These are phyloP conservation scores for Amiota minor DNA, from an alignment of 2,888 invertebrate species.

Conservation along the genomic window DNA sequence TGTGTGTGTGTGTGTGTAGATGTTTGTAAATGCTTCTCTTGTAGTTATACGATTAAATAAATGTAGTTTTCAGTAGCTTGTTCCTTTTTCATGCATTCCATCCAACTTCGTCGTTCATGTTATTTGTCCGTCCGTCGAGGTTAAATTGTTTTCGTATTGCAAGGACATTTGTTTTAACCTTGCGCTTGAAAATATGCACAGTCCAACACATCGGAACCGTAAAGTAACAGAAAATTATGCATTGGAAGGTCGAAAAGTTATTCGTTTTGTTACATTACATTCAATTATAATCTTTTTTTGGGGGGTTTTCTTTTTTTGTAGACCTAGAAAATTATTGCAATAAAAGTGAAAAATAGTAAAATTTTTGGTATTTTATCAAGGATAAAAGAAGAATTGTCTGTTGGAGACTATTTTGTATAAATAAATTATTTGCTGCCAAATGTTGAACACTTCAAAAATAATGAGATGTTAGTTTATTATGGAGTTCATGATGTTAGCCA, in stretches of 20 bases:
- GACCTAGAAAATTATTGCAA: too few relatives aligned
- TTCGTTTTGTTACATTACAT: constrained; percentile 40
- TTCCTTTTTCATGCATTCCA: constrained; percentile 38
- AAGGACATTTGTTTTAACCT: constrained; percentile 59
- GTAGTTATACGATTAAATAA: neutral
- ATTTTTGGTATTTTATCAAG: neutral
- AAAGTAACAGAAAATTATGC: constrained; percentile 56
- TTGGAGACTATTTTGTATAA: too few relatives aligned
- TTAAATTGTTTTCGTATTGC: constrained; percentile 47
- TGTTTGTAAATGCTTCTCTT: neutral
- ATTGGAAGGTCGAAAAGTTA: constrained; percentile 52
- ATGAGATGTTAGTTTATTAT: too few relatives aligned
- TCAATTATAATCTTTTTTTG: too few relatives aligned
- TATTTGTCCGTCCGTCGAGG: neutral
- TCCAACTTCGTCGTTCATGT: neutral
- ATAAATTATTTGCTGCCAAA: too few relatives aligned
- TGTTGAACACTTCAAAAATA: too few relatives aligned
- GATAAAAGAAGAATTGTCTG: neutral
- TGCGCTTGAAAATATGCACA: constrained; percentile 61
- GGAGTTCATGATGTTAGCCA: too few relatives aligned
- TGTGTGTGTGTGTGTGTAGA: too few relatives aligned
- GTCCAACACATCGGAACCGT: constrained; percentile 42
- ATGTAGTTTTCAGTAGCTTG: constrained; percentile 43
- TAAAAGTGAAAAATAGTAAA: too few relatives aligned
- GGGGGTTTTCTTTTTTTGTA: too few relatives aligned